Conservation (phyloP, 1,140 invertebrate genomes). For the Apis laboriosa region DNA sequence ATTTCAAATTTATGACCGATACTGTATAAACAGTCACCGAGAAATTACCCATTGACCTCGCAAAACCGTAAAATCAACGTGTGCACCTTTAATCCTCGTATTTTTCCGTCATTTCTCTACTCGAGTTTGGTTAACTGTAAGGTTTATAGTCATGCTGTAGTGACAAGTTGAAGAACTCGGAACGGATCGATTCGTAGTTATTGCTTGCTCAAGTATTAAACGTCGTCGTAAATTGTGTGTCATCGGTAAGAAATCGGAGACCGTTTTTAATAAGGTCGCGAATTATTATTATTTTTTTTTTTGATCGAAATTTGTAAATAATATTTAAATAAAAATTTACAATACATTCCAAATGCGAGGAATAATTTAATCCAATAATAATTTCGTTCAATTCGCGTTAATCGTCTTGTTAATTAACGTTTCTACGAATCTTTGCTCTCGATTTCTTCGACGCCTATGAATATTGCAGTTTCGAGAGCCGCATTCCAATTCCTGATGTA, state of each 20-base stretch:
- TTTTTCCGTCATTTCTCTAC: neutral
- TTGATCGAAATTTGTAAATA: neutral
- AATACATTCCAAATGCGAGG: too few relatives aligned
- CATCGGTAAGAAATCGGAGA: neutral
- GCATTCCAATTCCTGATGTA: slow-evolving; percentile 26
- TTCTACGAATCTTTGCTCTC: neutral
- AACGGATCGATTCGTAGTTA: neutral
- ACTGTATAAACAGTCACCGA: too few relatives aligned
- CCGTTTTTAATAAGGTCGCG: too few relatives aligned
- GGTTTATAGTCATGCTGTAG: neutral
- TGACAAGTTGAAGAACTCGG: neutral
- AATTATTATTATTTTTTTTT: neutral
- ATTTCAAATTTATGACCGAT: too few relatives aligned
- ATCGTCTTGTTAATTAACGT: neutral
- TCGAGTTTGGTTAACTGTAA: neutral
- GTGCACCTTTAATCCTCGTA: neutral
- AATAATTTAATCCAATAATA: too few relatives aligned
- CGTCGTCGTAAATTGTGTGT: neutral
- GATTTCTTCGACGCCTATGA: neutral
- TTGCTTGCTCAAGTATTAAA: neutral
- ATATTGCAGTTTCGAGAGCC: neutral
- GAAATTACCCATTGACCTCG: neutral
- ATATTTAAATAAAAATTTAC: neutral
- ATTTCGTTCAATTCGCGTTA: too few relatives aligned
- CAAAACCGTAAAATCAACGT: slow-evolving; percentile 1